Evolutionary conservation across 2,797 vertebrate species (phyloP).

Genomic region (Melanotaenia pygmaea): DNA sequence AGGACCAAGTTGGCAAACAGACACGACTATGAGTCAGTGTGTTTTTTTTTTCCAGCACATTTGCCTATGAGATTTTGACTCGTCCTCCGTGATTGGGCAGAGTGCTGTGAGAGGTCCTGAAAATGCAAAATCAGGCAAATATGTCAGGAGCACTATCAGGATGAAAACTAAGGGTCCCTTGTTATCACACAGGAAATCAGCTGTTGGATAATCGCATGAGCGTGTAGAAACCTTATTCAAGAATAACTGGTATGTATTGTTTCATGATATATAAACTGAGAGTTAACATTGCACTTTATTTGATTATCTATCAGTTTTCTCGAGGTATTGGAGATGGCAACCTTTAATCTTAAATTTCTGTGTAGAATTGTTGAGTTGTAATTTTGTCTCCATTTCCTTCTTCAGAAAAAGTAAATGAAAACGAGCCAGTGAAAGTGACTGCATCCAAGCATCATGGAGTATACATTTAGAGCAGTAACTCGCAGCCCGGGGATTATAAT

Average conservation of each 20-base stretch:
- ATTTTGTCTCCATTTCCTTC: slow-evolving; percentile 3
- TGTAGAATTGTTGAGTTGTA: background rate
- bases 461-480: slow-evolving; percentile 87
- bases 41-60: slow-evolving; percentile 64
- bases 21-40: slow-evolving; percentile 58
- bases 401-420: slow-evolving; percentile 12
- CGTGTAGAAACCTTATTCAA: slow-evolving; percentile 4
- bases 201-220: slow-evolving; percentile 14
- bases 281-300: slow-evolving; percentile 5
- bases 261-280: background rate
- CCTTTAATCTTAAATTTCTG: background rate
- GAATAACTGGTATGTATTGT: slow-evolving; percentile 41
- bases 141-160: slow-evolving; percentile 12
- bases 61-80: slow-evolving; percentile 76
- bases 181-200: slow-evolving; percentile 43
- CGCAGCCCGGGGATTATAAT: slow-evolving; percentile 85
- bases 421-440: background rate
- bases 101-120: slow-evolving; percentile 61
- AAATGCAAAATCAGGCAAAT: slow-evolving; percentile 92
- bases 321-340: background rate
- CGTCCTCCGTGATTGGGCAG: slow-evolving; percentile 81
- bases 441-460: slow-evolving; percentile 82
- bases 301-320: background rate
- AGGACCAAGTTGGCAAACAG: slow-evolving; percentile 1
- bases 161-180: slow-evolving; percentile 30